Percentiles rank a stretch among this genome's conserved stretches.
Conservation (phyloP, 2,797 vertebrate species). For the Chloroceryle inda region DNA sequence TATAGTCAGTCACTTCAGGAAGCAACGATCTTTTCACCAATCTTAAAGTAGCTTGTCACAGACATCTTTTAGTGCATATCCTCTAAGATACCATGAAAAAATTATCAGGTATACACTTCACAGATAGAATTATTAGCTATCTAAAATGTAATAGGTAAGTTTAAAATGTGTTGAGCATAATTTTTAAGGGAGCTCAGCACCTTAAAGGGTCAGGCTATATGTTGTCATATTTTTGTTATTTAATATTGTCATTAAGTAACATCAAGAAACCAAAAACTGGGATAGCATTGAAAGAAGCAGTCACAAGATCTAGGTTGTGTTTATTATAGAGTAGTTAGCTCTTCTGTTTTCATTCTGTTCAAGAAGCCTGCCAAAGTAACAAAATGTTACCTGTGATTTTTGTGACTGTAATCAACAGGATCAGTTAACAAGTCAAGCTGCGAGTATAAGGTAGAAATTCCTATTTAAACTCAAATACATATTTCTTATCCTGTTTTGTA, state of each 20-base stretch:
- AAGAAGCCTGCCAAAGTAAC: background rate
- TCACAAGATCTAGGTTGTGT: background rate
- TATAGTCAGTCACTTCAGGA: background rate
- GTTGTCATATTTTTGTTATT: background rate
- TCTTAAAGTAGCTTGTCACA: background rate
- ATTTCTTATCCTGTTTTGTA: background rate
- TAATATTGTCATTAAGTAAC: background rate
- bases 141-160: background rate
- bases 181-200: background rate
- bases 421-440: background rate
- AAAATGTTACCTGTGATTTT: background rate
- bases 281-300: background rate
- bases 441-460: background rate
- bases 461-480: background rate
- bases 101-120: background rate
- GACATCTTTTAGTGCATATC: background rate
- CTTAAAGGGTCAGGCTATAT: background rate
- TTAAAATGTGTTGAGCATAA: background rate
- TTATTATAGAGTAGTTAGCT: background rate
- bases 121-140: background rate
- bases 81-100: background rate
- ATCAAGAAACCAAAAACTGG: background rate
- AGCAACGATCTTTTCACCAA: slow-evolving; percentile 1
- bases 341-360: background rate
- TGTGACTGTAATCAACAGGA: background rate